Evolutionary conservation across 2,888 invertebrate genomes (phyloP), one percentile per base, ranked within the genome.

Genomic region (Cantharis rustica): DNA sequence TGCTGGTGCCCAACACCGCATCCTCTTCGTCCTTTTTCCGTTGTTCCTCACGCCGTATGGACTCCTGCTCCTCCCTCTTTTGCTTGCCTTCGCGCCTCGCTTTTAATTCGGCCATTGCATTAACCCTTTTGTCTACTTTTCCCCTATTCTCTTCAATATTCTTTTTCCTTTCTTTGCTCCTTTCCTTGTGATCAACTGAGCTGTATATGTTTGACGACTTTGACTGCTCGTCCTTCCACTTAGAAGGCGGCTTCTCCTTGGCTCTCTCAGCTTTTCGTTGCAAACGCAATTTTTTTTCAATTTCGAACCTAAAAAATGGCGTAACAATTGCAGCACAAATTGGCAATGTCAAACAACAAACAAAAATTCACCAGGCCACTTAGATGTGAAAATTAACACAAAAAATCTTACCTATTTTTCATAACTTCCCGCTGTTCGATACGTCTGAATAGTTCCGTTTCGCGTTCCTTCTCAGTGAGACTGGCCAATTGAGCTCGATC

Each of bases 391-490:
- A 72, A 63, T n/a, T 16, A 66, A 10, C 31, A 66, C 10, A 17
- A 13, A 3, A 64, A 15, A 68, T 61, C 62, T 69, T 71, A 83
- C 94, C 95, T 92, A 0, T 97, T 98, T 86, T 96, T 96, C 92
- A 98, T 94, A 0, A 95, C 93, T 87, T 99, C 98, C 82, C 98
- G 91, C 84, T 97, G 94, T 88, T 99, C 99, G 71, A 98, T 97
- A 71, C 99, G 92, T 87, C 98, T 97, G 88, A 96, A 99, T 82
- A 99, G 95, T 88, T 98, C 98, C 74, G 98, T 97, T 89, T 99
- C 99, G 64, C 99, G 90, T 86, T 99, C 98, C 85, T 97, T 98
- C 86, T 99, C 99, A 0, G 98, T 98, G 92, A 99, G 94, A 79
- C 95, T 93, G 11, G 96, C 97, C 66, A 99, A 89, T 0, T 96